Conservation (phyloP, 2,888 invertebrate genomes). For the Aporophyla nigra region DNA sequence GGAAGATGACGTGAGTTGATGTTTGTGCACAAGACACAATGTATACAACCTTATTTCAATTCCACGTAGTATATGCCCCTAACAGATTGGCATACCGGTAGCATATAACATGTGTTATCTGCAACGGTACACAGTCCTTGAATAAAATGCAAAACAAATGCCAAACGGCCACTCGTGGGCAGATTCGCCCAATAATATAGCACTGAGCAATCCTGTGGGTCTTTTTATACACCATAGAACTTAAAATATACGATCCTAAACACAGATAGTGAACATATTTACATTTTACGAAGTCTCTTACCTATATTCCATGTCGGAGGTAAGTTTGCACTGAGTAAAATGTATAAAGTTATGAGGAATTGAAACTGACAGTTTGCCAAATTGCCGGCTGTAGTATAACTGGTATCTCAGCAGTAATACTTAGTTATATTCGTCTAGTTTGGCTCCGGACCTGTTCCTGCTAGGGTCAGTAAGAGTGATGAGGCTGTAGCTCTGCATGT, state of each 20-base stretch:
- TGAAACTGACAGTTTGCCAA: constrained; percentile 42
- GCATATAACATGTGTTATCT: constrained; percentile 41
- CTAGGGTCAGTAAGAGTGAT: constrained; percentile 43
- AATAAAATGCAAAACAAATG: constrained; percentile 59
- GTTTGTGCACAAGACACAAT: not conserved
- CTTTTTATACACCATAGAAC: constrained; percentile 34
- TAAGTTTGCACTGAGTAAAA: constrained; percentile 27
- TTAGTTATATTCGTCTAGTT: constrained; percentile 36
- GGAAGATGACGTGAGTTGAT: no score
- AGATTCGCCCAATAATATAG: constrained; percentile 51
- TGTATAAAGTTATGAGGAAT: constrained; percentile 27
- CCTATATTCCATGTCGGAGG: constrained; percentile 14
- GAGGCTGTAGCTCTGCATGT: constrained; percentile 3
- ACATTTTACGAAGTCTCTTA: constrained; percentile 27
- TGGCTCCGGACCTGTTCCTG: constrained; percentile 41
- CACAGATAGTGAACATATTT: constrained; percentile 47
- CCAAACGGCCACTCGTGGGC: constrained; percentile 42
- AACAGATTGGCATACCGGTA: constrained; percentile 1
- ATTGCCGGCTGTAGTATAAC: constrained; percentile 35
- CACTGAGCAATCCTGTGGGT: constrained; percentile 19
- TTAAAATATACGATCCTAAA: constrained; percentile 48
- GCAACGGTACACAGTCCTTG: constrained; percentile 53
- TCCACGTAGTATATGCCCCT: not conserved
- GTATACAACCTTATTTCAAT: constrained; percentile 15
- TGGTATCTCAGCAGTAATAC: constrained; percentile 25